Evolutionary conservation across 2,797 vertebrate genomes (phyloP).

Genomic region (Thamnophis elegans): DNA sequence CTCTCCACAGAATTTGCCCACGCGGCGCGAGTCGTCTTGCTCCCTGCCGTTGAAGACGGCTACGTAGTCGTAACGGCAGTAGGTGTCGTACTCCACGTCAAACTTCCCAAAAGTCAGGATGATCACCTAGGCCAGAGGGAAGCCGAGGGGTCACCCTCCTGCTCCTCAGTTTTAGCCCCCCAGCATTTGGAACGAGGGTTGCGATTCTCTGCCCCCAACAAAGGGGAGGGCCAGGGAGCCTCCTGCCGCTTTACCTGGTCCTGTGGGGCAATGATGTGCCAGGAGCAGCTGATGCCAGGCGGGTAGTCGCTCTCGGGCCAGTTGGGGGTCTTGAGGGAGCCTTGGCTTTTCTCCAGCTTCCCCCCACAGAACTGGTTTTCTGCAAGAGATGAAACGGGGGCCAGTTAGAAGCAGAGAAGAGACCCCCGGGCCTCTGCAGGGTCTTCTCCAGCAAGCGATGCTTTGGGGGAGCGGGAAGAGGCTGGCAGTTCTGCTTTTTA

Average conservation of each 20-base stretch:
- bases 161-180: no score
- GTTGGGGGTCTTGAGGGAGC: slow-evolving; percentile 85
- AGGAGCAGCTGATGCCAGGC: slow-evolving; percentile 86
- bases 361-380: slow-evolving; percentile 85
- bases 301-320: slow-evolving; percentile 91
- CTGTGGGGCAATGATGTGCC: slow-evolving; percentile 86
- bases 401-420: no score
- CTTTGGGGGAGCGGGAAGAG: background rate
- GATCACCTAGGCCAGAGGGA: slow-evolving; percentile 73
- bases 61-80: slow-evolving; percentile 91
- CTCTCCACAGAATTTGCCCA: slow-evolving; percentile 87
- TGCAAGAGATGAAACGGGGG: slow-evolving; percentile 44
- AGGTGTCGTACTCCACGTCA: slow-evolving; percentile 80
- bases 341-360: slow-evolving; percentile 85
- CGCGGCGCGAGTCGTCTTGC: slow-evolving; percentile 77
- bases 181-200: background rate
- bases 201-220: background rate
- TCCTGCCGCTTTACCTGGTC: slow-evolving; percentile 73
- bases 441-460: background rate
- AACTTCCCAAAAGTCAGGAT: slow-evolving; percentile 88
- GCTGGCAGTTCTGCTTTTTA: background rate
- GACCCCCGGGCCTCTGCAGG: background rate
- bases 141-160: rapidly evolving
- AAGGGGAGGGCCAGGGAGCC: background rate
- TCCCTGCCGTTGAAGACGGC: slow-evolving; percentile 84